These are phyloP conservation scores for Temnothorax curvispinosus DNA, from an alignment of 1,140 invertebrate genomes.

Conservation along the genomic window DNA sequence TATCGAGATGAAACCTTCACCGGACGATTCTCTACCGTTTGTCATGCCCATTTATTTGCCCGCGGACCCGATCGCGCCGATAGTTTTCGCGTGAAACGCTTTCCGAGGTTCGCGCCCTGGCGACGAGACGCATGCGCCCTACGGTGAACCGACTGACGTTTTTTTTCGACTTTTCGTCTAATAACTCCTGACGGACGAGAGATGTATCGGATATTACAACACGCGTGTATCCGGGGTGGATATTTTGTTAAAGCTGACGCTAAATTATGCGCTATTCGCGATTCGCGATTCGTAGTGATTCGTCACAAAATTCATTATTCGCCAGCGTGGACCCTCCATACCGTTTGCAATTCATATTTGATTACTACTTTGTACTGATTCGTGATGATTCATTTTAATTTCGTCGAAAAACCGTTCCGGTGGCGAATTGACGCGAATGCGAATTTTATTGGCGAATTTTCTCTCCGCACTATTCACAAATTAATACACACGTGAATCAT, in stretches of 20 bases:
- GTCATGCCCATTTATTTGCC: slow-evolving; percentile 74
- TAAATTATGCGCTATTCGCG: no score
- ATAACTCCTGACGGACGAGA: neutral
- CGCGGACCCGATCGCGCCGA: neutral
- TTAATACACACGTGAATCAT: no score
- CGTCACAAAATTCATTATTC: no score
- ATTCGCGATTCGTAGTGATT: no score
- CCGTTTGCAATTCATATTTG: no score
- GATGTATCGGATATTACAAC: neutral
- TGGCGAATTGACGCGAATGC: no score
- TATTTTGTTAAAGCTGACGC: neutral
- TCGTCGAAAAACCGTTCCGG: no score
- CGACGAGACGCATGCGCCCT: slow-evolving; percentile 34
- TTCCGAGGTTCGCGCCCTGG: slow-evolving; percentile 62
- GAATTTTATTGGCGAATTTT: no score
- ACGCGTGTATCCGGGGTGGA: neutral
- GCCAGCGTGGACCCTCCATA: no score
- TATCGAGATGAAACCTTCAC: slow-evolving; percentile 73
- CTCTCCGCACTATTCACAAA: no score
- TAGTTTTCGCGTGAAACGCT: slow-evolving; percentile 62
- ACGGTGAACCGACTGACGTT: neutral
- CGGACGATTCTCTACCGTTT: slow-evolving; percentile 72
- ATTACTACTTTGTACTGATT: no score
- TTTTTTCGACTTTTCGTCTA: neutral
- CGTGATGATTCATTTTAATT: no score